Evolutionary conservation across 1,140 invertebrate genomes (phyloP).

Genomic region (Phortica variegata): DNA sequence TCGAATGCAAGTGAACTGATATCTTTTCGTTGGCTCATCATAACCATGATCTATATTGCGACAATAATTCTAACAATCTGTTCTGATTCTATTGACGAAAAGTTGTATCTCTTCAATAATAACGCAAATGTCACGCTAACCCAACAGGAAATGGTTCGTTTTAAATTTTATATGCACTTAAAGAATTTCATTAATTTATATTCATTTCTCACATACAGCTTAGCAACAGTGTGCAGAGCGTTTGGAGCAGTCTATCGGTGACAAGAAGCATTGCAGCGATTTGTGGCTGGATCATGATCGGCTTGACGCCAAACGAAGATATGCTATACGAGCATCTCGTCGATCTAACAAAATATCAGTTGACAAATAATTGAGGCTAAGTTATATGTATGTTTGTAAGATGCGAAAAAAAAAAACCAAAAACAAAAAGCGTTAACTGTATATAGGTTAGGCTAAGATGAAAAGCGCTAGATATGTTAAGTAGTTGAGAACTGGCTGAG

Average conservation of each 20-base stretch:
- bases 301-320: slow-evolving; percentile 49
- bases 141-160: slow-evolving; percentile 43
- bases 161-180: neutral
- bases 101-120: slow-evolving; percentile 45
- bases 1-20: slow-evolving; percentile 51
- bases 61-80: slow-evolving; percentile 57
- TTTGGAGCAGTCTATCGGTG: slow-evolving; percentile 53
- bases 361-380: slow-evolving; percentile 57
- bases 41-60: slow-evolving; percentile 56
- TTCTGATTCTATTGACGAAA: slow-evolving; percentile 53
- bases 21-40: slow-evolving; percentile 56
- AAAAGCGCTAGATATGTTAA: slow-evolving; percentile 19
- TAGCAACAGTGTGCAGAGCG: slow-evolving; percentile 44
- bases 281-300: slow-evolving; percentile 55
- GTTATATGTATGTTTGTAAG: neutral
- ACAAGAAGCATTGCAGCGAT: slow-evolving; percentile 54
- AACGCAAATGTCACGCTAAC: slow-evolving; percentile 50
- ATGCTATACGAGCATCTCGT: slow-evolving; percentile 54
- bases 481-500: slow-evolving; percentile 14
- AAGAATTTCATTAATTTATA: neutral
- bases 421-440: neutral
- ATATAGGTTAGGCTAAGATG: slow-evolving; percentile 7
- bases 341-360: slow-evolving; percentile 55
- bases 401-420: neutral
- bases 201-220: slow-evolving; percentile 18